Conservation (phyloP, 2,797 vertebrate genomes). For the Anabas testudineus region DNA sequence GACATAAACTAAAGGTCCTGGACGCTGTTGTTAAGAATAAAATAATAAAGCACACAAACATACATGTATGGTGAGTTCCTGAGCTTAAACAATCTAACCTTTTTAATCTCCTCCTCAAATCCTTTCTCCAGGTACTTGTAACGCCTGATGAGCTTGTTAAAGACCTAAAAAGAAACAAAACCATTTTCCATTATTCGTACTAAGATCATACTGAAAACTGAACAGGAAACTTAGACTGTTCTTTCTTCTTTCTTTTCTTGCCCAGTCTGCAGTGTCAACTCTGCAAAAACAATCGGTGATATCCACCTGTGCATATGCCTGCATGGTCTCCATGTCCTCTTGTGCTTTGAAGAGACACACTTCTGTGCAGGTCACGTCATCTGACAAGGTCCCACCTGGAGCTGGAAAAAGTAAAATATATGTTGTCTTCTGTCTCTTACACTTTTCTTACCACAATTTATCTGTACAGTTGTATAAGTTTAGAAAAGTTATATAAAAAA, state of each 20-base stretch:
- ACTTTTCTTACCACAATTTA: background rate
- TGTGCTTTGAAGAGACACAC: constrained; percentile 98
- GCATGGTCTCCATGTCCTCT: constrained; percentile 98
- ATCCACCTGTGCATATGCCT: constrained; percentile 93
- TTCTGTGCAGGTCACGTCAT: constrained; percentile 95
- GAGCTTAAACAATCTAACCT: constrained; percentile 81
- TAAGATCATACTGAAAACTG: constrained; percentile 16
- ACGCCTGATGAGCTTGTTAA: constrained; percentile 98
- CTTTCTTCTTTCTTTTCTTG: background rate
- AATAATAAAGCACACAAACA: background rate
- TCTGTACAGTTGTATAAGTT: background rate
- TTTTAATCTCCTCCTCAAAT: constrained; percentile 98
- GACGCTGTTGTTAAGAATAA: no score
- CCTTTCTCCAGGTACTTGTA: constrained; percentile 99
- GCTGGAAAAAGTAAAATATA: constrained; percentile 76
- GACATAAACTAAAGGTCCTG: no score
- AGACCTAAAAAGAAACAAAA: constrained; percentile 84
- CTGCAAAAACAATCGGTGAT: background rate
- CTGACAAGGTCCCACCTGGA: constrained; percentile 94
- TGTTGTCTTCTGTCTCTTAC: background rate
- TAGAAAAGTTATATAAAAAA: background rate
- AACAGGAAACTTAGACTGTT: background rate
- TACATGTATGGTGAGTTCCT: background rate
- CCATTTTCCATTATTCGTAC: constrained; percentile 50
- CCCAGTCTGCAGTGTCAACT: background rate